Evolutionary conservation across 2,113 vertebrate species (phyloP).

Genomic region (Onychorhynchus coronatus): DNA sequence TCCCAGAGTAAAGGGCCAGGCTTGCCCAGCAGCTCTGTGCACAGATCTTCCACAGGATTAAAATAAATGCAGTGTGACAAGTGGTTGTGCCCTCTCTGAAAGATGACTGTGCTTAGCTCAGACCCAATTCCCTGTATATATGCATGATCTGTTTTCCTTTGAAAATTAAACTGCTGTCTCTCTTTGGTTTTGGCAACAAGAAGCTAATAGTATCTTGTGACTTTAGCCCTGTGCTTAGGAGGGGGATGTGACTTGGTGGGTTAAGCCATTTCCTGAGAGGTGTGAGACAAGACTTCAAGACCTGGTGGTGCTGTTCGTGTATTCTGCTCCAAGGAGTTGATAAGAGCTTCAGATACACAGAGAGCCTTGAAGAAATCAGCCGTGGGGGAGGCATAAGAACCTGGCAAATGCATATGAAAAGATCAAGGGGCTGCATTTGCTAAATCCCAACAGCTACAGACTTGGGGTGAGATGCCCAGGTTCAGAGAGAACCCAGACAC

Average conservation of each 20-base stretch:
- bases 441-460: constrained; percentile 15
- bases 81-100: not conserved
- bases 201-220: constrained; percentile 12
- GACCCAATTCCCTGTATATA: not conserved
- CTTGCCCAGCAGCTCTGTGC: not conserved
- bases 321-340: constrained; percentile 37
- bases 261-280: constrained; percentile 47
- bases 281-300: constrained; percentile 55
- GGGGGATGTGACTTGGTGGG: constrained; percentile 34
- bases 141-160: not conserved
- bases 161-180: not conserved
- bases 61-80: not conserved
- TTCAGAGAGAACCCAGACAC: not conserved
- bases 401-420: constrained; percentile 50
- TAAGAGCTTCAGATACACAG: constrained; percentile 55
- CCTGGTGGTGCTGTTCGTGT: constrained; percentile 37
- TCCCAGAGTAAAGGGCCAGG: not conserved
- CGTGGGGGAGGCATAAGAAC: not conserved
- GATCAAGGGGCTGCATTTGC: constrained; percentile 58
- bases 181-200: not conserved
- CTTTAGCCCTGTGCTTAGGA: constrained; percentile 26
- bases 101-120: not conserved
- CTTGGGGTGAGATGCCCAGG: not conserved
- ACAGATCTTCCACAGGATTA: not conserved
- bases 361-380: not conserved